phyloP scores from a whole-genome alignment of 2,113 vertebrate genomes.

The Saguinus midas region DNA sequence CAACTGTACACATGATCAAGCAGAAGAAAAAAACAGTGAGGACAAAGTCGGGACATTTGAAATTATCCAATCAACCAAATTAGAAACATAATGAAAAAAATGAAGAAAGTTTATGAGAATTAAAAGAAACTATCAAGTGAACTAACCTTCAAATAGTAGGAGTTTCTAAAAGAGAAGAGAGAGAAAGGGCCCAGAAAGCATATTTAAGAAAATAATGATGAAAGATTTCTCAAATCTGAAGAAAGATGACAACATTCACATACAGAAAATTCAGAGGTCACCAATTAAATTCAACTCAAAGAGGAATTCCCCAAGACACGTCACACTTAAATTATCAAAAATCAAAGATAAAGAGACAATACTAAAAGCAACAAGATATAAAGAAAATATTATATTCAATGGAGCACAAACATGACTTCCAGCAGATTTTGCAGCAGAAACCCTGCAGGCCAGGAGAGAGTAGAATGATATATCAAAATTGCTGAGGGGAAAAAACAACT shows the following conservation, averaged over 20 bases:
- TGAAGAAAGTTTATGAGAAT: not conserved
- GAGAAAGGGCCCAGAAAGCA: not conserved
- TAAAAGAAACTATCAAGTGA: not conserved
- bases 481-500: not conserved
- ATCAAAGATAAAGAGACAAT: not conserved
- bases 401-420: not conserved
- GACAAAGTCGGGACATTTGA: not conserved
- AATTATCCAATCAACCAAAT: not conserved
- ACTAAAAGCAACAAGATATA: not conserved
- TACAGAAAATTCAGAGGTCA: not conserved
- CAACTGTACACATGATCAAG: not conserved
- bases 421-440: not conserved
- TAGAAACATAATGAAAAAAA: not conserved
- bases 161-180: not conserved
- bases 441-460: not conserved
- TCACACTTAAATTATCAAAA: not conserved
- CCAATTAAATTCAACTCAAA: not conserved
- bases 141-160: not conserved
- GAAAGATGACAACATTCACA: not conserved
- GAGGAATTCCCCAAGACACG: not conserved
- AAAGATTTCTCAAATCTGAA: not conserved
- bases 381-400: not conserved
- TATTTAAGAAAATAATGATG: not conserved
- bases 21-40: not conserved
- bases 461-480: not conserved